Evolutionary conservation across 2,797 vertebrate genomes (phyloP).

Genomic region (Octomys mimax): DNA sequence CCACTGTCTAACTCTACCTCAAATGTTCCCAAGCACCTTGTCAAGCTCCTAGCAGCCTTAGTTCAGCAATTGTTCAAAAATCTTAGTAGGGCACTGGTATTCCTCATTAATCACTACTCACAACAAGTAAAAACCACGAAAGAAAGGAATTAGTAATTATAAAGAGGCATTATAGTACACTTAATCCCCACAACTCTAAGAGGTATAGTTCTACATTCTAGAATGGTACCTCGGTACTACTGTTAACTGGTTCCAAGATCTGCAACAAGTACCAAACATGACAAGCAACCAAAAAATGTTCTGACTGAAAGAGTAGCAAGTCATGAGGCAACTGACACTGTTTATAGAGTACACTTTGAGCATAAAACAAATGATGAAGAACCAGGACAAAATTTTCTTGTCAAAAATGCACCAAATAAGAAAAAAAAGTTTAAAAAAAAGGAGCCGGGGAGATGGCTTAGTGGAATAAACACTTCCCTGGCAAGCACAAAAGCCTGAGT

Average conservation of each 20-base stretch:
- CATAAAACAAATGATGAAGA: not conserved
- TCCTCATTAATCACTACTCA: constrained; percentile 37
- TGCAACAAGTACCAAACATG: not conserved
- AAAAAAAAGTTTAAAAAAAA: too few species aligned
- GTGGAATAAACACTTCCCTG: too few species aligned
- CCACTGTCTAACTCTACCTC: constrained; percentile 2
- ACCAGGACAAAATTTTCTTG: not conserved
- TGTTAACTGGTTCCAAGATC: not conserved
- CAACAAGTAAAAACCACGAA: constrained; percentile 52
- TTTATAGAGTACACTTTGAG: not conserved
- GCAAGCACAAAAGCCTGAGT: too few species aligned
- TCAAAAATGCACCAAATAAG: too few species aligned
- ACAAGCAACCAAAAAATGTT: not conserved
- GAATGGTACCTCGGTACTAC: too few species aligned
- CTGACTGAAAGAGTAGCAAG: not conserved
- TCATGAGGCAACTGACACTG: not conserved
- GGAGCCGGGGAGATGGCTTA: too few species aligned
- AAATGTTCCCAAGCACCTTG: constrained; percentile 46
- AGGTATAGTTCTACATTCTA: not conserved
- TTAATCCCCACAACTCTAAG: constrained; percentile 16
- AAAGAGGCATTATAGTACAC: not conserved
- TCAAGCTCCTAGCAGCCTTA: not conserved
- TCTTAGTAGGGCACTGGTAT: not conserved
- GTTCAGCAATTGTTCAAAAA: not conserved
- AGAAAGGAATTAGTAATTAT: not conserved